phyloP scores from a whole-genome alignment of 2,113 vertebrate species.

The Pteronura brasiliensis region DNA sequence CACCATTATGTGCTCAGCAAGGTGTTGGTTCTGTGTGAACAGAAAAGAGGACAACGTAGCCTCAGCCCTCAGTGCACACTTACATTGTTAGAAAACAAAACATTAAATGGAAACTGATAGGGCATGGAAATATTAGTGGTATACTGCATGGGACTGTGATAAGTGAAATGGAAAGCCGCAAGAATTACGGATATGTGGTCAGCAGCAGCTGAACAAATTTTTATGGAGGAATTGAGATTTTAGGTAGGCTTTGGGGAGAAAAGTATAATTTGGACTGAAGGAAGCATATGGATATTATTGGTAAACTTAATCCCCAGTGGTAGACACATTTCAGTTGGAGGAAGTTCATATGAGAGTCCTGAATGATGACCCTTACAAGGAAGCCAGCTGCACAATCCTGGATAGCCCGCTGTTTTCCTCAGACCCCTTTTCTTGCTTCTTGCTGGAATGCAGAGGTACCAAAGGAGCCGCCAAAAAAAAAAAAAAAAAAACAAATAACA shows the following conservation, averaged over 20 bases:
- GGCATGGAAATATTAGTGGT: background rate
- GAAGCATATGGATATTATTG: background rate
- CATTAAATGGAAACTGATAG: background rate
- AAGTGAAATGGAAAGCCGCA: background rate
- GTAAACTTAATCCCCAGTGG: background rate
- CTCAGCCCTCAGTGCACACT: background rate
- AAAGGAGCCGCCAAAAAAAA: background rate
- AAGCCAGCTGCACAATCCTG: background rate
- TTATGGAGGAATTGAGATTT: background rate
- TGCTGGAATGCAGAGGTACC: background rate
- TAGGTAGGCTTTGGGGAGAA: background rate
- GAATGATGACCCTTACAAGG: background rate
- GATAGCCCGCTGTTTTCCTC: background rate
- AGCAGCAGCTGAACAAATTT: background rate
- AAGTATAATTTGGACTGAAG: background rate
- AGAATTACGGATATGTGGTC: background rate
- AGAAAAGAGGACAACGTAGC: background rate
- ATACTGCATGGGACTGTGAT: background rate
- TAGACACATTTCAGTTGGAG: background rate
- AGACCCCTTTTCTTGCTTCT: background rate
- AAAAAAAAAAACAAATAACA: background rate
- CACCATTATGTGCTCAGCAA: accelerated
- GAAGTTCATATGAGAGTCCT: background rate
- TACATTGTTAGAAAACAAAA: background rate
- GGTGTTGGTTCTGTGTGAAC: background rate